Evolutionary conservation across 2,888 invertebrate genomes (phyloP).

Genomic region (Oxyteleia sp.): DNA sequence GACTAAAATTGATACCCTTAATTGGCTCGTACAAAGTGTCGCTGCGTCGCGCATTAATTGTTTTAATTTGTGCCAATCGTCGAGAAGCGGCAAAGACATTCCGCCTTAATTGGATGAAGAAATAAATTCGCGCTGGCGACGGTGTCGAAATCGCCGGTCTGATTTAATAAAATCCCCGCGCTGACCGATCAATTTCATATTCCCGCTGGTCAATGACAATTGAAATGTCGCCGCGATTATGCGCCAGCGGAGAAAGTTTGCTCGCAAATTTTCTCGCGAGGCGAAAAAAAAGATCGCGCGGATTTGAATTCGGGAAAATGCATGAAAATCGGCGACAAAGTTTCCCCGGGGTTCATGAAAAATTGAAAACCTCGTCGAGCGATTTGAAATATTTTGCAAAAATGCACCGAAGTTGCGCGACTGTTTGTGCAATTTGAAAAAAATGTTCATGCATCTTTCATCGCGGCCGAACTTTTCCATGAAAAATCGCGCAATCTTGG

Average conservation of each 20-base stretch:
- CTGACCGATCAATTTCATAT: too few species aligned
- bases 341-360: slow-evolving; percentile 46
- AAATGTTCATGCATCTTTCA: slow-evolving; percentile 40
- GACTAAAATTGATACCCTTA: too few species aligned
- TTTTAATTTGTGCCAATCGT: slow-evolving; percentile 22
- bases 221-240: slow-evolving; percentile 38
- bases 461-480: slow-evolving; percentile 24
- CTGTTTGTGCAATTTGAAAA: slow-evolving; percentile 24
- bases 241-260: slow-evolving; percentile 34
- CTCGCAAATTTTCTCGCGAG: slow-evolving; percentile 36
- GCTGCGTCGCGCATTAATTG: slow-evolving; percentile 18
- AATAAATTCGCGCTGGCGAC: too few species aligned
- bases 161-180: too few species aligned
- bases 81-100: not conserved
- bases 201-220: too few species aligned
- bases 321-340: slow-evolving; percentile 47
- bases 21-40: too few species aligned
- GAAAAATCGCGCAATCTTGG: slow-evolving; percentile 7
- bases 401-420: slow-evolving; percentile 36
- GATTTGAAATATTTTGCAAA: slow-evolving; percentile 54
- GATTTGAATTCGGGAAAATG: slow-evolving; percentile 49
- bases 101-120: not conserved
- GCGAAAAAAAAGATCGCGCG: slow-evolving; percentile 4
- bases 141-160: too few species aligned
- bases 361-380: slow-evolving; percentile 45